Percentiles rank a stretch among this genome's conserved stretches.
Evolutionary conservation across 1,140 invertebrate genomes (phyloP).

Genomic region (Helicoverpa armigera): DNA sequence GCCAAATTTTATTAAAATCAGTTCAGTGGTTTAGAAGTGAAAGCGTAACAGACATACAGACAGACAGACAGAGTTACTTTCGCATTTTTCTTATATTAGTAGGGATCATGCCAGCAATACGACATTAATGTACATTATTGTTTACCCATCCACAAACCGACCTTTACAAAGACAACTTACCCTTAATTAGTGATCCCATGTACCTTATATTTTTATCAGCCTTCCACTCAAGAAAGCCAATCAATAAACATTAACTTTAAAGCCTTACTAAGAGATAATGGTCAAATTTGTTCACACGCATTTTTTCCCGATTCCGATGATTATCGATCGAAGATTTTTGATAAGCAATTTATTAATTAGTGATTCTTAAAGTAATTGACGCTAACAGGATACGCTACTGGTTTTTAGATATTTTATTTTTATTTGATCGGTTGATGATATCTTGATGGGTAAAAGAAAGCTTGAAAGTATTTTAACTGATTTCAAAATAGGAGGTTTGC

Average conservation of each 20-base stretch:
- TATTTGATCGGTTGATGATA: constrained; percentile 13
- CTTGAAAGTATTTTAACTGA: not conserved
- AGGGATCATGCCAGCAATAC: too few relatives aligned
- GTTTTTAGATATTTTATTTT: constrained; percentile 26
- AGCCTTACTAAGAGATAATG: not conserved
- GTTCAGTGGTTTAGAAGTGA: too few relatives aligned
- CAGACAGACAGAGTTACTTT: too few relatives aligned
- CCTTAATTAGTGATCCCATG: too few relatives aligned
- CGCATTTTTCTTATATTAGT: too few relatives aligned
- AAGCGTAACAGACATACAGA: too few relatives aligned
- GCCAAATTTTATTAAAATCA: too few relatives aligned
- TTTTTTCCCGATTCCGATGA: not conserved
- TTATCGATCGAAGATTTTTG: constrained; percentile 18
- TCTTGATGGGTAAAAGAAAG: constrained; percentile 1
- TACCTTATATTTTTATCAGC: not conserved
- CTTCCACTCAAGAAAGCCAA: not conserved
- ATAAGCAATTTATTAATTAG: constrained; percentile 44
- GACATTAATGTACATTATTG: too few relatives aligned
- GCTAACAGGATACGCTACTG: constrained; percentile 44
- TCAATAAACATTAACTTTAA: constrained; percentile 10
- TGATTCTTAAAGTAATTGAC: constrained; percentile 39
- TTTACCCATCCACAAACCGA: too few relatives aligned
- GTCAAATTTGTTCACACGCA: constrained; percentile 32
- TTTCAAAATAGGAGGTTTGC: too few relatives aligned
- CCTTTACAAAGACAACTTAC: too few relatives aligned